phyloP scores from a whole-genome alignment of 92 coral and sea anemone species.

The Palythoa heliodiscus region DNA sequence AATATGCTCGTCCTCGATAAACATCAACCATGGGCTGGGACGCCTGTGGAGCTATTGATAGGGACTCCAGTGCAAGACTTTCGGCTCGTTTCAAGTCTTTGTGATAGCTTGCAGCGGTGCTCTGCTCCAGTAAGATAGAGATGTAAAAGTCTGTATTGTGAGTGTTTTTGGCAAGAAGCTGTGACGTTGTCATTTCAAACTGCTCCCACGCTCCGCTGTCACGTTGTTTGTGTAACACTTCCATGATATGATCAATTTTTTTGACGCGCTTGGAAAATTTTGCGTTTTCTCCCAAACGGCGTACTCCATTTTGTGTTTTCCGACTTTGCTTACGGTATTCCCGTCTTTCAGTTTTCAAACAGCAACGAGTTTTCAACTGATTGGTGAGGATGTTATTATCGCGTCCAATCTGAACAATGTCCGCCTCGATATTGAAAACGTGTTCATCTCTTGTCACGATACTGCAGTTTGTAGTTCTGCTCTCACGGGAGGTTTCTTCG shows the following conservation, averaged over 20 bases:
- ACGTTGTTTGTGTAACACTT: conserved; percentile 15
- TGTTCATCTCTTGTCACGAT: not conserved
- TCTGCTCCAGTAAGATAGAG: conserved; percentile 14
- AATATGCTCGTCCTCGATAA: conserved; percentile 17
- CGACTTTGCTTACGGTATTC: not conserved
- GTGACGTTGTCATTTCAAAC: not conserved
- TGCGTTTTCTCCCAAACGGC: conserved; percentile 8
- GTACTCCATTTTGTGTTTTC: not conserved
- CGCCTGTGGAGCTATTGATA: conserved; percentile 1
- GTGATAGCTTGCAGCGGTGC: conserved; percentile 12
- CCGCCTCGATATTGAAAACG: not conserved
- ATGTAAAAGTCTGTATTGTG: conserved; percentile 6
- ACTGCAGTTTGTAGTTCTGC: not conserved
- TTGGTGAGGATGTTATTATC: not conserved
- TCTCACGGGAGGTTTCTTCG: not conserved
- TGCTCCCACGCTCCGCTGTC: conserved; percentile 21
- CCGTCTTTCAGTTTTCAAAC: not conserved
- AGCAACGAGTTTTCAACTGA: not conserved
- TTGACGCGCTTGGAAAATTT: conserved; percentile 22
- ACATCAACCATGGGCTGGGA: conserved; percentile 24
- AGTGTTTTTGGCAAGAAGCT: conserved; percentile 7
- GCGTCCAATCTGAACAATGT: conserved; percentile 9
- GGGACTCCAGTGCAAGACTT: conserved; percentile 18
- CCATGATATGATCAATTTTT: not conserved
- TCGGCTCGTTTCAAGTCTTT: not conserved